Evolutionary conservation across 2,797 vertebrate species (phyloP), one percentile per base, ranked within the genome.

Genomic region (Thaleichthys pacificus): DNA sequence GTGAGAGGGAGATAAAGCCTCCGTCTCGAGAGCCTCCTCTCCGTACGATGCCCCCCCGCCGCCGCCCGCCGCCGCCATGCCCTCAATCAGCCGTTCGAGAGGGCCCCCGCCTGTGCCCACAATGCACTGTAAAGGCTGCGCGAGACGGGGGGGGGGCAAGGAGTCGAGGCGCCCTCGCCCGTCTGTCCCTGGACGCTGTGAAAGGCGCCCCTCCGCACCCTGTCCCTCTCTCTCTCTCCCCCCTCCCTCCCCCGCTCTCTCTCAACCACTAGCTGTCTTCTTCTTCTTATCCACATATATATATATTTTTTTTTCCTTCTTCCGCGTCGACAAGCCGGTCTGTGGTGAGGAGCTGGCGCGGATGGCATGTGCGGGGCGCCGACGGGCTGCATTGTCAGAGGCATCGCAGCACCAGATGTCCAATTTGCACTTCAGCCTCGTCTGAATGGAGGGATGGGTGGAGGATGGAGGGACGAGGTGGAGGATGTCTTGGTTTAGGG

Each of bases 361-460:
- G 12, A 65, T 14, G 32, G 30, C 63, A 51, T 35, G 22, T 24
- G 42, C 12, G 12, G 17, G 61, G 58, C 58, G 68, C 71, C 77
- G 80, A 78, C 64, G 73, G 74, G 74, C 80, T 82, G 78, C 89
- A 89, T 91, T 91, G 88, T 91, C 85, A 90, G 85, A 88, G 84
- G 86, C 89, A 89, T 90, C 89, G 88, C 86, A 88, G 87, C 91
- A 91, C 91, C 93, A 94, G 92, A 93, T 94, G 93, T 93, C 92
- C 91, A 93, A 93, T 93, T 93, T 93, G 90, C 92, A 93, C 93
- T 93, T 93, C 91, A 93, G 88, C 91, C 85, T 86, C 42, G 80
- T 91, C 83, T 94, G 90, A 93, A 93, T 91, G 87, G 86, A 89
- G 85, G 85, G 81, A 88, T 68, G 26, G 84, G 85, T 22, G 60